phyloP scores from a whole-genome alignment of 2,113 vertebrate species.

The Cygnus atratus region DNA sequence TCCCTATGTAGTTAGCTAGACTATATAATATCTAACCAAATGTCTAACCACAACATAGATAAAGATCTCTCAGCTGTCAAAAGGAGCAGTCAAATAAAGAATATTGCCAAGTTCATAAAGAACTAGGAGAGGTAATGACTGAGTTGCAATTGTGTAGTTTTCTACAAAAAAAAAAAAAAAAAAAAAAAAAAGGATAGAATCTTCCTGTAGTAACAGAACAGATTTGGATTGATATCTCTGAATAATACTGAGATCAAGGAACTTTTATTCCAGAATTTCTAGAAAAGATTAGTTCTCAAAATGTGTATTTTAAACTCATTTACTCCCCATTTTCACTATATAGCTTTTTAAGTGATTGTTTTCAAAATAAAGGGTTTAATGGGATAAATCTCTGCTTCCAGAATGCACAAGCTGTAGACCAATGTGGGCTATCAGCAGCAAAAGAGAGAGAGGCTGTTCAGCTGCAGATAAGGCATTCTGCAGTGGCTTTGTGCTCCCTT shows the following conservation, averaged over 20 bases:
- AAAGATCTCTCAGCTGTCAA: background rate
- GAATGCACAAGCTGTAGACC: background rate
- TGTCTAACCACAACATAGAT: background rate
- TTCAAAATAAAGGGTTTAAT: background rate
- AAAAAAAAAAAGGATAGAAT: background rate
- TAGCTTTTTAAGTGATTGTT: background rate
- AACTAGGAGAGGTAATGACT: background rate
- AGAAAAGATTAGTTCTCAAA: background rate
- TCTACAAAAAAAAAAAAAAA: background rate
- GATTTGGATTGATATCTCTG: background rate
- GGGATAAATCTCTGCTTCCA: background rate
- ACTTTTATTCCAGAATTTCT: background rate
- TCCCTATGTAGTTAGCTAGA: background rate
- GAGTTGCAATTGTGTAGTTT: background rate
- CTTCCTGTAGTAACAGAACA: background rate
- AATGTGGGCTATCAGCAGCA: background rate
- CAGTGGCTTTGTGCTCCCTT: background rate
- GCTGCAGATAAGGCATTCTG: background rate
- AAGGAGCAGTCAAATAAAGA: background rate
- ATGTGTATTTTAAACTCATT: background rate
- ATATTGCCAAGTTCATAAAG: background rate
- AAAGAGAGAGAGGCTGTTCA: background rate
- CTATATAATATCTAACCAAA: background rate
- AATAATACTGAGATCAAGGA: background rate
- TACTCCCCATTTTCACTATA: background rate